Conservation (phyloP, 1,140 invertebrate species). For the Nixonia krombeini region DNA sequence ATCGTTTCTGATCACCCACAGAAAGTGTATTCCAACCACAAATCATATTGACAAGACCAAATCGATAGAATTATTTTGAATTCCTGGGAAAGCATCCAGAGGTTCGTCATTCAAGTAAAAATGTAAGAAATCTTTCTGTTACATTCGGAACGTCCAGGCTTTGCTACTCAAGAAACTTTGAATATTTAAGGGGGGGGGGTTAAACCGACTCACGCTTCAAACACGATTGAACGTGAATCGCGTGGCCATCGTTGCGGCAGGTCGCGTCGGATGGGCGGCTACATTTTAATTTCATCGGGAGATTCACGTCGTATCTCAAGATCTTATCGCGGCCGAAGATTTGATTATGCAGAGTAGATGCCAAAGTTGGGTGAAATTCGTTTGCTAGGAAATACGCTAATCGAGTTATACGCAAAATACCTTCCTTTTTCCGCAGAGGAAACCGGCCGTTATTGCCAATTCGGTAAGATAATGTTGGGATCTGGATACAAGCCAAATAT, state of each 20-base stretch:
- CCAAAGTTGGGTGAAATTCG: conserved; percentile 25
- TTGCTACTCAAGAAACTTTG: too few species aligned
- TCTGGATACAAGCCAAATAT: conserved; percentile 44
- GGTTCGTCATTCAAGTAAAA: too few species aligned
- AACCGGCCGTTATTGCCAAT: conserved; percentile 43
- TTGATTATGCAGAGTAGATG: conserved; percentile 37
- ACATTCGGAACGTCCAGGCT: too few species aligned
- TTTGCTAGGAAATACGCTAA: conserved; percentile 43
- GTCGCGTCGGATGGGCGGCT: conserved; percentile 1
- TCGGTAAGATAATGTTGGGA: conserved; percentile 40
- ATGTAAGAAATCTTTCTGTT: too few species aligned
- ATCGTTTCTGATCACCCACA: too few species aligned
- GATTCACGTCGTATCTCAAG: conserved; percentile 23
- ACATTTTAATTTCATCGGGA: conserved; percentile 29
- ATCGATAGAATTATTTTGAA: too few species aligned
- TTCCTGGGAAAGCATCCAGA: too few species aligned
- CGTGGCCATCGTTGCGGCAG: neutral
- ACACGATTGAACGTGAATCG: too few species aligned
- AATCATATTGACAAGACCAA: too few species aligned
- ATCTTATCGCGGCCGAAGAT: conserved; percentile 36
- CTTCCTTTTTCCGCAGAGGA: conserved; percentile 17
- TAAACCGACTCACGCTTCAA: too few species aligned
- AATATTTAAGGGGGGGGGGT: too few species aligned
- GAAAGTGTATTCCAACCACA: too few species aligned
- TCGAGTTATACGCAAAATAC: conserved; percentile 33